Evolutionary conservation across 2,888 invertebrate genomes (phyloP), one percentile per base, ranked within the genome.

Genomic region (Girardia tigrina): DNA sequence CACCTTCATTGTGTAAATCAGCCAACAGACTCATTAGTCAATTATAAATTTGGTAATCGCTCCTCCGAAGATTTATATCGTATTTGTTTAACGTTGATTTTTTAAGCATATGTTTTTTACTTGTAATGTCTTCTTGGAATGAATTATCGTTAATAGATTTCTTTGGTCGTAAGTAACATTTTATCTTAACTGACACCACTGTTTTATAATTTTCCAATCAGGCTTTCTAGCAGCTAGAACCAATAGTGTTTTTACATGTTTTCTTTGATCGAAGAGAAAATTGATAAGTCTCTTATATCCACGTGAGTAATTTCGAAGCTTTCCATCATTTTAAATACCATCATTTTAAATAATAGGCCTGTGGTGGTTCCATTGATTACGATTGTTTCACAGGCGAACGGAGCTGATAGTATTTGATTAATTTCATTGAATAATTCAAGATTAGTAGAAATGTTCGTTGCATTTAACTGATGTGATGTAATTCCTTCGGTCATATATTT

Each of bases 1-100:
- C 56, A n/a, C 56, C 56, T n/a, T 56, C 56, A 23, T 56, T 56
- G n/a, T 56, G 23, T n/a, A 56, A 56, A 56, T 56, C 56, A 12
- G 56, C 56, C n/a, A 56, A 23, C 6, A 56, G 56, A 8, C 4
- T 56, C 56, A 56, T 56, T 56, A 56, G 56, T 23, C 56, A 56
- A 20, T 56, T 4, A 6, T n/a, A 23, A 4, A 56, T 56, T 16
- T 56, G 20, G n/a, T 56, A 20, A 2, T 56, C 56, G n/a, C n/a
- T 56, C 56, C 56, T 20, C 23, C 56, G n/a, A 56, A 4, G 6
- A n/a, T 56, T 56, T 4, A 56, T 56, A n/a, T 56, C 23, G 56
- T 56, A 56, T 56, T n/a, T 56, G n/a, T 8, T 56, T 56, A 20
- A 23, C n/a, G n/a, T 56, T 6, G n/a, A 23, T 16, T 56, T 56